phyloP scores from a whole-genome alignment of 2,113 vertebrate genomes.

The Rhombomys opimus region DNA sequence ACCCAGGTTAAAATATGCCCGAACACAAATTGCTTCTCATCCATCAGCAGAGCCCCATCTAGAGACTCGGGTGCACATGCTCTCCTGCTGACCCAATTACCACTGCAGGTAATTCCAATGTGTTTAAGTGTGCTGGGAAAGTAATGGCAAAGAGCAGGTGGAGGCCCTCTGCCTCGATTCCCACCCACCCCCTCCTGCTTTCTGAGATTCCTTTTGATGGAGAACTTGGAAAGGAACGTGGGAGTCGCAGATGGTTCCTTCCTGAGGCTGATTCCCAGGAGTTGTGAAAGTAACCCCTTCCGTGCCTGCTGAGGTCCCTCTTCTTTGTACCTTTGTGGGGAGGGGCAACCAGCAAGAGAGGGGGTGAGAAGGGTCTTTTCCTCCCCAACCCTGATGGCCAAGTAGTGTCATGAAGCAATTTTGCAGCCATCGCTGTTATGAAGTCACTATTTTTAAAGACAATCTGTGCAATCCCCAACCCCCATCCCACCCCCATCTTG shows the following conservation, averaged over 20 bases:
- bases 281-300: slow-evolving; percentile 77
- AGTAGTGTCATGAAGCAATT: slow-evolving; percentile 69
- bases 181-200: neutral
- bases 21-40: slow-evolving; percentile 26
- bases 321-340: slow-evolving; percentile 62
- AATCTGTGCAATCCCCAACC: neutral
- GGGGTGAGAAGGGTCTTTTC: slow-evolving; percentile 68
- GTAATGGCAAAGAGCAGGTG: slow-evolving; percentile 55
- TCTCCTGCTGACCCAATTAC: slow-evolving; percentile 68
- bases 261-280: slow-evolving; percentile 64
- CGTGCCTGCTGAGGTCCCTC: neutral
- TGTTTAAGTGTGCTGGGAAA: slow-evolving; percentile 29
- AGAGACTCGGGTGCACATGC: neutral
- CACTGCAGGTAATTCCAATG: slow-evolving; percentile 49
- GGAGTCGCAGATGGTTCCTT: slow-evolving; percentile 75
- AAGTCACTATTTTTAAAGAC: slow-evolving; percentile 64
- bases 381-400: slow-evolving; percentile 40
- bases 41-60: neutral
- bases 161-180: neutral
- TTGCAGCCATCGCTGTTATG: slow-evolving; percentile 53
- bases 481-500: neutral
- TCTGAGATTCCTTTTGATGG: slow-evolving; percentile 37
- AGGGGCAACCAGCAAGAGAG: neutral
- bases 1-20: slow-evolving; percentile 57
- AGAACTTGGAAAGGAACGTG: slow-evolving; percentile 71